These are phyloP conservation scores for Macrophya alboannulata DNA, from an alignment of 2,888 invertebrate genomes.

Conservation along the genomic window DNA sequence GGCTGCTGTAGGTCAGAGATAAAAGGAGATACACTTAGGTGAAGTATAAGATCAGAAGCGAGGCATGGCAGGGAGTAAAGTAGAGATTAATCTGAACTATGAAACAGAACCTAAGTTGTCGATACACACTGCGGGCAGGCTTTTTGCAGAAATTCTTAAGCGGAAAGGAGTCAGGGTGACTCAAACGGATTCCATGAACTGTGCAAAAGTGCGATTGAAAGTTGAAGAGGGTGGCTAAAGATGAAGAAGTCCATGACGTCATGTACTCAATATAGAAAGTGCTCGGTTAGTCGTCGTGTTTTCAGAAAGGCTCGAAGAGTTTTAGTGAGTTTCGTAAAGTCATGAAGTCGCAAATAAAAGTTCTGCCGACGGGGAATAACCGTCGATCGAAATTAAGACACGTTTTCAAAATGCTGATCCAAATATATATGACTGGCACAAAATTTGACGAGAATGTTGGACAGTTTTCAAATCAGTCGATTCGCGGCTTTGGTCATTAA, in stretches of 20 bases:
- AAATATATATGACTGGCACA: too few species aligned
- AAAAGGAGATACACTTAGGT: constrained; percentile 15
- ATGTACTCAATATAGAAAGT: constrained; percentile 38
- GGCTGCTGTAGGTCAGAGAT: constrained; percentile 34
- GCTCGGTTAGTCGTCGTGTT: constrained; percentile 21
- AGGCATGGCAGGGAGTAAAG: not conserved
- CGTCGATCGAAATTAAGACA: constrained; percentile 25
- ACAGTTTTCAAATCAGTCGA: not conserved
- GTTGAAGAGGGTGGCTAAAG: constrained; percentile 6
- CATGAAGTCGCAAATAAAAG: constrained; percentile 32
- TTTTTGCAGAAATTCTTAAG: not conserved
- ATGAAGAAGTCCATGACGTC: constrained; percentile 38
- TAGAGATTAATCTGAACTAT: not conserved
- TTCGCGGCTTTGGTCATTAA: not conserved
- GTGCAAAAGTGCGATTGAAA: constrained; percentile 29
- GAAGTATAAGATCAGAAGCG: constrained; percentile 30
- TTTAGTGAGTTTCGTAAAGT: constrained; percentile 12
- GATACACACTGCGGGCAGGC: not conserved
- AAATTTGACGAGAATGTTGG: too few species aligned
- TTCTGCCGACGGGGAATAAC: not conserved
- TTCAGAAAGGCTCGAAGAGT: constrained; percentile 27
- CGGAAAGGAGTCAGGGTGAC: not conserved
- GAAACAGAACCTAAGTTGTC: not conserved
- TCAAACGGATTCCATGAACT: constrained; percentile 26
- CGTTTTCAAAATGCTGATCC: not conserved